Percentiles rank a stretch among this genome's conserved stretches.
Conservation (phyloP, 2,113 vertebrate species). For the Sciurus niger region DNA sequence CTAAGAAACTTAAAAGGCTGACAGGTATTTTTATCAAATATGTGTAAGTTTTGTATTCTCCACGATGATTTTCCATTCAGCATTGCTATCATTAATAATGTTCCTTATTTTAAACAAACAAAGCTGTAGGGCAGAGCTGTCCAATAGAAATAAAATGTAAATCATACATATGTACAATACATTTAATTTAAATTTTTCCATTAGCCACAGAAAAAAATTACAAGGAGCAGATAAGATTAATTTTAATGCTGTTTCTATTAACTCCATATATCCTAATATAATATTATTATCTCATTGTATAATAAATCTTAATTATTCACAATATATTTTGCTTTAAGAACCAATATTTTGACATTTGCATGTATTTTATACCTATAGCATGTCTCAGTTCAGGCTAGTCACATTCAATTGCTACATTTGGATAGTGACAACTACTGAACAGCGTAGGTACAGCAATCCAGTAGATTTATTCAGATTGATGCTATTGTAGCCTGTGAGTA, state of each 20-base stretch:
- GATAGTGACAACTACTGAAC: too few relatives aligned
- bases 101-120: conserved; percentile 28
- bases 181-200: background rate
- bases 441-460: background rate
- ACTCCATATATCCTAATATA: background rate
- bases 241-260: background rate
- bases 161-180: background rate
- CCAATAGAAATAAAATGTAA: background rate
- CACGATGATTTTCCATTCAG: background rate
- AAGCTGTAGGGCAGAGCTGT: background rate
- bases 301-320: background rate
- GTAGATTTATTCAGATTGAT: background rate
- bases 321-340: background rate
- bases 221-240: background rate
- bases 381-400: background rate
- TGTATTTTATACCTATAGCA: background rate
- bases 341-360: background rate
- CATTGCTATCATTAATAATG: conserved; percentile 50
- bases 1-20: conserved; percentile 72
- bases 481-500: accelerated
- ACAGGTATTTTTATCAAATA: conserved; percentile 69
- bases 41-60: conserved; percentile 44
- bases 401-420: background rate
- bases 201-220: background rate
- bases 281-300: background rate